phyloP scores from a whole-genome alignment of 2,888 invertebrate species.

The Tholera decimalis region DNA sequence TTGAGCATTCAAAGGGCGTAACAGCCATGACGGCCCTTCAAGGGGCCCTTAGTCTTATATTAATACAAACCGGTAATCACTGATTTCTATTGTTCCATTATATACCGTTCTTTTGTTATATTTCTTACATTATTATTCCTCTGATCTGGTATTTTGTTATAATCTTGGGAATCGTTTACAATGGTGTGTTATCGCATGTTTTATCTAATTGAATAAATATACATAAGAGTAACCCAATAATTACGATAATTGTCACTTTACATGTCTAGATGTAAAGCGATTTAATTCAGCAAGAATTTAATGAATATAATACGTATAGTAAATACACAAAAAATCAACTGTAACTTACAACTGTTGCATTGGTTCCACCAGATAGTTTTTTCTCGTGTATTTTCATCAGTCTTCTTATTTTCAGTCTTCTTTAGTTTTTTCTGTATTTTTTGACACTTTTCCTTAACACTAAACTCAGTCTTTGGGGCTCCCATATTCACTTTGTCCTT shows the following conservation, averaged over 20 bases:
- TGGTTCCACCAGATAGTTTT: constrained; percentile 91
- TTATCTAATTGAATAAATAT: constrained; percentile 45
- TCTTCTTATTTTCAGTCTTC: constrained; percentile 89
- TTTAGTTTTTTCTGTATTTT: constrained; percentile 88
- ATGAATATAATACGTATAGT: constrained; percentile 28
- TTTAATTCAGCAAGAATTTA: constrained; percentile 20
- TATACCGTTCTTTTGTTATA: constrained; percentile 30
- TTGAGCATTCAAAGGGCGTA: constrained; percentile 89
- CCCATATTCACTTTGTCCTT: constrained; percentile 85
- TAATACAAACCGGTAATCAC: constrained; percentile 68
- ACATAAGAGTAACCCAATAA: constrained; percentile 37
- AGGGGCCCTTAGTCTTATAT: constrained; percentile 79
- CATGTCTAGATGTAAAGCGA: constrained; percentile 11
- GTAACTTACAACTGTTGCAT: constrained; percentile 87
- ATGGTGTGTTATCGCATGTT: constrained; percentile 10
- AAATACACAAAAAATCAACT: constrained; percentile 33
- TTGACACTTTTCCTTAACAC: constrained; percentile 88
- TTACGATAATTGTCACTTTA: constrained; percentile 35
- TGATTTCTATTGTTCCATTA: constrained; percentile 58
- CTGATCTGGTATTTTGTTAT: constrained; percentile 4
- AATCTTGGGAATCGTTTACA: constrained; percentile 22
- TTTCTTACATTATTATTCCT: constrained; percentile 10
- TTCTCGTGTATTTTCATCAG: constrained; percentile 82
- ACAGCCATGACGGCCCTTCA: constrained; percentile 86
- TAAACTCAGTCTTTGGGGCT: constrained; percentile 85